phyloP scores from a whole-genome alignment of 2,113 vertebrate genomes.

The Chloebia gouldiae region DNA sequence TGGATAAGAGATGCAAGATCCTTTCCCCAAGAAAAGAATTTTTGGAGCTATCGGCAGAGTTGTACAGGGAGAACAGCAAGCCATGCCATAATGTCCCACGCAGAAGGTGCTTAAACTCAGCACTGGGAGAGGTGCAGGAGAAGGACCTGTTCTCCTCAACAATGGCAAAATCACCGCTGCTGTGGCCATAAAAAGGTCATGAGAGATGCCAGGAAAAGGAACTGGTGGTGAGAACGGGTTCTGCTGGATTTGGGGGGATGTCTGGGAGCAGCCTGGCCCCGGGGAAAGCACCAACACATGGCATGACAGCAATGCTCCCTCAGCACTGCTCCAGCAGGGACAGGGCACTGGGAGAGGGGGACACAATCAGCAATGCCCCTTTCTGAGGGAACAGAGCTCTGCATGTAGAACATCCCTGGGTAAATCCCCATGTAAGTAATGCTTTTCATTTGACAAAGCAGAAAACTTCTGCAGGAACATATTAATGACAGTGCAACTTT shows the following conservation, averaged over 20 bases:
- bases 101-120: background rate
- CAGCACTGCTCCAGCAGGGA: background rate
- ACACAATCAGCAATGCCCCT: background rate
- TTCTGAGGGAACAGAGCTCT: background rate
- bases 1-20: background rate
- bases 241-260: background rate
- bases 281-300: background rate
- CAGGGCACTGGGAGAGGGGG: background rate
- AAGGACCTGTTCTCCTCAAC: background rate
- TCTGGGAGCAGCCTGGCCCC: background rate
- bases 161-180: fast-evolving
- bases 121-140: background rate
- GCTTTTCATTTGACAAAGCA: conserved; percentile 50
- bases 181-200: background rate
- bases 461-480: conserved; percentile 36
- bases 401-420: fast-evolving
- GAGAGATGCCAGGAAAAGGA: background rate
- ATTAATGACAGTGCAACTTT: conserved; percentile 69
- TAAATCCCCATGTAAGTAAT: background rate
- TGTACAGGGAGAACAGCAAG: conserved; percentile 11
- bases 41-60: conserved; percentile 22
- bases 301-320: background rate
- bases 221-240: fast-evolving
- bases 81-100: background rate
- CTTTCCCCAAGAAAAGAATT: conserved; percentile 7